Evolutionary conservation across 2,888 invertebrate genomes (phyloP), one percentile per base, ranked within the genome.

Genomic region (Mactromeris polynyma): DNA sequence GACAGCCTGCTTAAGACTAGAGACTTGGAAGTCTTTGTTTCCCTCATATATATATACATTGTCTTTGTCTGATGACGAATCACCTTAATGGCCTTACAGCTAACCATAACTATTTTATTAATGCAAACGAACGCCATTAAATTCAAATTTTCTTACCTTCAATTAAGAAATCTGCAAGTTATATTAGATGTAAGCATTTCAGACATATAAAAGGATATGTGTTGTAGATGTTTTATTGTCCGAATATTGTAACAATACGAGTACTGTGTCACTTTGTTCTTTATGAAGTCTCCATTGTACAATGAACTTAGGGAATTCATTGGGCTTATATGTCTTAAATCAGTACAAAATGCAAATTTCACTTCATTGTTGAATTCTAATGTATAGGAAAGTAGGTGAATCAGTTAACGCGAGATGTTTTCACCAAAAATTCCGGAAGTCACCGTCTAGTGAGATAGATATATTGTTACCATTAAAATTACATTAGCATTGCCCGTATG

Each of bases 381-480:
- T 73, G 73, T 73, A 36, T 73, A 33, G 19, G 2, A 17, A 26
- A 73, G 73, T 36, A 33, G 73, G 36, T 36, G 19, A 73, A 36
- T 17, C 33, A 73, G 36, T 73, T 33, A 73, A 73, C 19, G 73
- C 36, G 17, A 36, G 36, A 73, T 4, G 14, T 17, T 36, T 73
- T 36, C 11, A 73, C 36, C 33, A 73, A 73, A 64, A 9, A 73
- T 73, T 9, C 9, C 73, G 73, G 73, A 73, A 73, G 36, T 36
- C 33, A 36, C 33, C 36, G 73, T 73, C 73, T 73, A 19, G 19
- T 14, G 36, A 73, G 73, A 73, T 36, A 73, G 73, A 36, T 73
- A 73, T 73, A 73, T 73, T 1, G 73, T 73, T 36, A 73, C 73
- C 73, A 73, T 73, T 73, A 73, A 73, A 33, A 33, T 36, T 33